Evolutionary conservation across 2,113 vertebrate genomes (phyloP), one percentile per base, ranked within the genome.

Genomic region (Sclerurus mexicanus): DNA sequence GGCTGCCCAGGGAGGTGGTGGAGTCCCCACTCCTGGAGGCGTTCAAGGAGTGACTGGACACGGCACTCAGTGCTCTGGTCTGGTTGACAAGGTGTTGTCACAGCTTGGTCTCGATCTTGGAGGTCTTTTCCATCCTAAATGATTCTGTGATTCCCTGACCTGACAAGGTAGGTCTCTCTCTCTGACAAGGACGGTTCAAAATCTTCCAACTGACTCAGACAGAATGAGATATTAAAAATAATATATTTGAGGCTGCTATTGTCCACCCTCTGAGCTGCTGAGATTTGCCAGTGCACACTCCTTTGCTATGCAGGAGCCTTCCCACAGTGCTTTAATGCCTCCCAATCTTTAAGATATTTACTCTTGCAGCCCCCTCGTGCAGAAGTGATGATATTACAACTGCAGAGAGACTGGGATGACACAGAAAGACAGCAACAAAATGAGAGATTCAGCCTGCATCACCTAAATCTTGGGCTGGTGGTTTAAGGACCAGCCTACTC

Each of bases 311-410:
- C 56, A 78, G 81, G 44, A 96, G 89, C 92, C 81, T 85, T 49
- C 35, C 60, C 75, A 28, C 49, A 28, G 71, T 7, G 69, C 79
- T 75, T 93, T 97, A 96, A 96, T 86, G 88, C 92, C 85, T 94
- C 92, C 62, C 76, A 88, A 42, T 83, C 95, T 94, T 90, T 74
- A 66, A 92, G 73, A 69, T 88, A 90, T 93, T 95, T 94, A 95
- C 82, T 93, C 55, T 77, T 66, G 46, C 88, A 90, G 92, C 90
- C 66, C n/a, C 23, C 11, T 46, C 62, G 63, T 69, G 79, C 82
- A 73, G 59, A 68, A 62, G 74, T 2, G 6, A 28, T 69, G 52
- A 95, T 91, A 75, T 78, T 83, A 53, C 7, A 33, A 28, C 82
- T 58, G 63, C 3, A 3, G 49, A 90, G 79, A 90, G 83, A 83